Conservation (phyloP, 2,888 invertebrate genomes). For the Aethes cnicana region DNA sequence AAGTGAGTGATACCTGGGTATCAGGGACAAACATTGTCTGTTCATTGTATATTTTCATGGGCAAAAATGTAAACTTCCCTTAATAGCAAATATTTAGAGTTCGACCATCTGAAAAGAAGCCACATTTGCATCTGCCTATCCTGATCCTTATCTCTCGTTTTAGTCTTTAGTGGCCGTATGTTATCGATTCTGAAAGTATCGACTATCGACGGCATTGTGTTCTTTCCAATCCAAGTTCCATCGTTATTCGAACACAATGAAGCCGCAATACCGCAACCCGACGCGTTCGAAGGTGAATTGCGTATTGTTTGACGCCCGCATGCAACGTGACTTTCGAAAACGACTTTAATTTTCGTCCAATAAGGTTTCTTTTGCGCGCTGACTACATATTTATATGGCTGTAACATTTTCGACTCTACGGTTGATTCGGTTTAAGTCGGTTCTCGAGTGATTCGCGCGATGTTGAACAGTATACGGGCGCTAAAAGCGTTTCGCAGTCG, state of each 20-base stretch:
- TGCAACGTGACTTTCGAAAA: constrained; percentile 74
- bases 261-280: constrained; percentile 81
- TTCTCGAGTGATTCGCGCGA: constrained; percentile 39
- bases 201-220: constrained; percentile 64
- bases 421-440: constrained; percentile 35
- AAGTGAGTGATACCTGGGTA: no score
- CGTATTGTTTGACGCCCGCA: constrained; percentile 80
- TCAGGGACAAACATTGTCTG: no score
- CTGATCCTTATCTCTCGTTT: constrained; percentile 13
- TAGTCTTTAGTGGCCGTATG: constrained; percentile 19
- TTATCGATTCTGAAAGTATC: constrained; percentile 52
- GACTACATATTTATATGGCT: constrained; percentile 37
- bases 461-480: constrained; percentile 63
- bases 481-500: constrained; percentile 82
- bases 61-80: no score
- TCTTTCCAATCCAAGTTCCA: constrained; percentile 69
- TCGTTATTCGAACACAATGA: constrained; percentile 80
- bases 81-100: constrained; percentile 1
- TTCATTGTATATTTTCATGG: no score
- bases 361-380: constrained; percentile 74
- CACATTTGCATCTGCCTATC: constrained; percentile 7
- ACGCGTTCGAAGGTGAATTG: constrained; percentile 81
- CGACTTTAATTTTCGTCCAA: constrained; percentile 69
- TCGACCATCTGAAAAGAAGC: not conserved
- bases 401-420: constrained; percentile 45